phyloP scores from a whole-genome alignment of 2,113 vertebrate species.

The Istiophorus platypterus region DNA sequence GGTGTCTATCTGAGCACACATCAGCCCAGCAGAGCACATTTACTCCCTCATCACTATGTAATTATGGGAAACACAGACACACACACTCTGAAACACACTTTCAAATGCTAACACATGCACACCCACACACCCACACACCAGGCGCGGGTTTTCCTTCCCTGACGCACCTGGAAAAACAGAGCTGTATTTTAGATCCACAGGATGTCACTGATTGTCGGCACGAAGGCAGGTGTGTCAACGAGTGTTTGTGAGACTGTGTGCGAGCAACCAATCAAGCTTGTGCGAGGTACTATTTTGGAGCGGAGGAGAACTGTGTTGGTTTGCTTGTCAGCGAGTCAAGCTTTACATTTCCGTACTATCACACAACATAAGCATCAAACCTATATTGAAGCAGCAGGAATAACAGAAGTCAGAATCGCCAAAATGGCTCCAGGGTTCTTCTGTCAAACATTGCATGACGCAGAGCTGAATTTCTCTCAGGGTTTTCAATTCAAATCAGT shows the following conservation, averaged over 20 bases:
- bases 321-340: not conserved
- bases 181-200: slow-evolving; percentile 20
- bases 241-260: slow-evolving; percentile 6
- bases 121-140: slow-evolving; percentile 31
- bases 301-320: slow-evolving; percentile 10
- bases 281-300: not conserved
- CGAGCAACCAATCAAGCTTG: slow-evolving; percentile 31
- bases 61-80: slow-evolving; percentile 56
- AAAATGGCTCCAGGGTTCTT: not conserved
- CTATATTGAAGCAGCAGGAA: not conserved
- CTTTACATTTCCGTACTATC: not conserved
- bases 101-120: slow-evolving; percentile 60
- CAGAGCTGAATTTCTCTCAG: not conserved
- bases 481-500: not conserved
- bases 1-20: slow-evolving; percentile 56
- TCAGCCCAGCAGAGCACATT: slow-evolving; percentile 51
- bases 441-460: not conserved
- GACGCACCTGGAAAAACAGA: slow-evolving; percentile 79
- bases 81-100: slow-evolving; percentile 34
- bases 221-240: slow-evolving; percentile 2
- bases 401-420: not conserved
- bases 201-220: slow-evolving; percentile 4
- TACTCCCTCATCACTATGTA: slow-evolving; percentile 72
- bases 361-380: not conserved
- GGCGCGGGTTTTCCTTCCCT: slow-evolving; percentile 53